Base-by-base conservation (phyloP, 2,888 invertebrate species). In the Margaritifera margaritifera region DNA sequence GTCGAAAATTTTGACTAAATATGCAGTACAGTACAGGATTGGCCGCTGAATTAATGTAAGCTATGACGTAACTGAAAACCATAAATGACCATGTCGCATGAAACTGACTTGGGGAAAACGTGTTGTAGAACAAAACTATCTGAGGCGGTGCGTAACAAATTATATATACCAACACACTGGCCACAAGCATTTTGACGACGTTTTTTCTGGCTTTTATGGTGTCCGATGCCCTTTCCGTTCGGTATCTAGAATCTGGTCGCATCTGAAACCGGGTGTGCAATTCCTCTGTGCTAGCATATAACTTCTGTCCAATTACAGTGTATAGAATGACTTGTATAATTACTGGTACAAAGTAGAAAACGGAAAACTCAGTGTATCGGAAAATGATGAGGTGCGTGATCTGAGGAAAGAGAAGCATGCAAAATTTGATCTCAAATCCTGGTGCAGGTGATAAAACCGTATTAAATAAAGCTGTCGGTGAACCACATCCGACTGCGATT, bases 131-230 rank as follows among this genome's bases (percentile, higher is more conserved):
- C 18, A 89, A 79, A 15, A 87, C 80, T 4, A 89, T 83, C 78
- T 91, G 91, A 8, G 88, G 87, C 0, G 91, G 91, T 6, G 90
- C 90, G 80, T 91, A 91, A 78, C 91, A 91, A 57, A 90, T 68
- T 72, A 90, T 90, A 80, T 91, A 91, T 6, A 91, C 87, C 60
- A 89, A 69, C 57, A 91, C 90, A 78, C 91, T 90, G 8, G 90
- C 89, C 3, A 90, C 87, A 52, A 91, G 80, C 91, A 91, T 91
- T 78, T 91, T 91, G n/a, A 91, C 90, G 31, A 91, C 91, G 53
- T 89, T 88, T 55, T 88, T 87, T 6, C 90, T 75, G 0, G 89
- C 86, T 66, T 81, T 82, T 25, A 88, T 85, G 0, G 88, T 84
- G 20, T 85, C 84, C 6, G 81, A 78, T 22, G 84, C 79, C 58